A percentile compares a stretch with the other conserved stretches of the same genome.
phyloP scores from a whole-genome alignment of 2,888 invertebrate genomes.

The Oeneis ivallda region DNA sequence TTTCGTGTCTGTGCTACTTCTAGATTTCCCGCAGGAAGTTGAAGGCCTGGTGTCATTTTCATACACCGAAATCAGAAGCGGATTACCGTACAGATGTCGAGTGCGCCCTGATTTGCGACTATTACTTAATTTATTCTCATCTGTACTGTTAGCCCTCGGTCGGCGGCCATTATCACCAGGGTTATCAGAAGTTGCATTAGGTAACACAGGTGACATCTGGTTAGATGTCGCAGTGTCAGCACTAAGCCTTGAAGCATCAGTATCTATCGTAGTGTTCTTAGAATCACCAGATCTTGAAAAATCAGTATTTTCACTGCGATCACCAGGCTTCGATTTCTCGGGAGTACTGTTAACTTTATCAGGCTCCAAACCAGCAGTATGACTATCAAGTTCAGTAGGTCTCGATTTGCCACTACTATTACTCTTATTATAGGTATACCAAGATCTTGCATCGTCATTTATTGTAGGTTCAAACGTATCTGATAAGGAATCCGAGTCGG shows the following conservation, averaged over 20 bases:
- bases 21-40: background rate
- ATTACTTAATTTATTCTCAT: background rate
- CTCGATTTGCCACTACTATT: background rate
- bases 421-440: no score
- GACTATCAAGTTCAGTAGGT: background rate
- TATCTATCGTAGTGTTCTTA: background rate
- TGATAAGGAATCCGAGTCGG: background rate
- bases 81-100: background rate
- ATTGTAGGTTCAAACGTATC: background rate
- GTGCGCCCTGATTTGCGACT: background rate
- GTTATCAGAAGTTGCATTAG: background rate
- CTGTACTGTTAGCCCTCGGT: background rate
- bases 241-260: background rate
- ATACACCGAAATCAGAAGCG: background rate
- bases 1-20: background rate
- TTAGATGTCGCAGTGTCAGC: background rate
- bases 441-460: background rate
- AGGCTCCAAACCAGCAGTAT: background rate
- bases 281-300: background rate
- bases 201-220: background rate
- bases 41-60: slow-evolving; percentile 2
- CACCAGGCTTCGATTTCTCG: no score
- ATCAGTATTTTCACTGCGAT: no score
- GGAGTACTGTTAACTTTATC: no score
- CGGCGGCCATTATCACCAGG: background rate